Conservation (phyloP, 2,113 vertebrate genomes). For the Gymnarchus niloticus region DNA sequence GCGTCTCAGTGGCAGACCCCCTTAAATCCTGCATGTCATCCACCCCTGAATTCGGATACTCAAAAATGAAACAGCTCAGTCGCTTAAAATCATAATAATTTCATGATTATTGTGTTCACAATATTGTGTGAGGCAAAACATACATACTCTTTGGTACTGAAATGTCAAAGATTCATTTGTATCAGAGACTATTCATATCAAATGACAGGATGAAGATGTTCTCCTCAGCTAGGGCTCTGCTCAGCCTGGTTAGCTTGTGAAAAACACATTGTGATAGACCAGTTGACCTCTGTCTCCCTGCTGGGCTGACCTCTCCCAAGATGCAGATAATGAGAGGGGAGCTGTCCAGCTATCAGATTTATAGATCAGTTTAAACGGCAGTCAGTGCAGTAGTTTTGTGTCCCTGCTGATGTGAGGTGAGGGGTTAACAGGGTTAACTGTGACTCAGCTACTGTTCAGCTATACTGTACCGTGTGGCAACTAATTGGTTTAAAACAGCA, state of each 20-base stretch:
- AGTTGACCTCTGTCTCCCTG: no score
- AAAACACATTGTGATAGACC: not conserved
- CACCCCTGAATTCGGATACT: no score
- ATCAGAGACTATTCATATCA: no score
- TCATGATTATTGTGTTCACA: no score
- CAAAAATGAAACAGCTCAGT: not conserved
- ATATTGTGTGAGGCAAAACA: no score
- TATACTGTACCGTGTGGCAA: constrained; percentile 8
- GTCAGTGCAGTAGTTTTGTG: not conserved
- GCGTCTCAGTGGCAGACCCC: not conserved
- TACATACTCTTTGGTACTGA: no score
- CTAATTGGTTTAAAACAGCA: constrained; percentile 15
- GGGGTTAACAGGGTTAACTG: not conserved
- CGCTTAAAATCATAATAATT: no score
- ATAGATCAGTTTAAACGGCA: not conserved
- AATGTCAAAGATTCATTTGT: no score
- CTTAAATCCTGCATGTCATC: not conserved
- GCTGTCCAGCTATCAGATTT: not conserved
- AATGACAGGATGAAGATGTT: no score
- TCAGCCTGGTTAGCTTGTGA: no score
- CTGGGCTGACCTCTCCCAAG: not conserved
- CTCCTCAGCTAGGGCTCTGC: not conserved
- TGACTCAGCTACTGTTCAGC: not conserved
- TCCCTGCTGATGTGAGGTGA: not conserved
- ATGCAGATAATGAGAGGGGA: not conserved